Evolutionary conservation across 2,888 invertebrate species (phyloP).

Genomic region (Limnephilus rhombicus): DNA sequence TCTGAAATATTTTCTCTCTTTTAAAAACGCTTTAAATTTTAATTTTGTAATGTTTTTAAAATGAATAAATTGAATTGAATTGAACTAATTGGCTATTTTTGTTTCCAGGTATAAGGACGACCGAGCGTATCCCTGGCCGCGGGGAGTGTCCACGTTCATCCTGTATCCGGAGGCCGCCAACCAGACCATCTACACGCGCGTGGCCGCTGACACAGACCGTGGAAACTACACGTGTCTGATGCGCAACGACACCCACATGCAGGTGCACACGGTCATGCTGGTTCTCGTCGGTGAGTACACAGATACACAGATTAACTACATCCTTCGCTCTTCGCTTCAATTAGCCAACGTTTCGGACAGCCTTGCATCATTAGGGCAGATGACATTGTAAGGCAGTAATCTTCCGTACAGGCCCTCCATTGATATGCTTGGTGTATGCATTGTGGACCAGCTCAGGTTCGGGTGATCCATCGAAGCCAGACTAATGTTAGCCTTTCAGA

Average conservation of each 20-base stretch:
- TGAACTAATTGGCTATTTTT: background rate
- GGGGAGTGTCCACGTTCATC: slow-evolving; percentile 84
- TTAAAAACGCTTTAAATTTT: too few relatives aligned
- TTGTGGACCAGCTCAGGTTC: too few relatives aligned
- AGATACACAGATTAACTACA: background rate
- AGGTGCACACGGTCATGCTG: slow-evolving; percentile 81
- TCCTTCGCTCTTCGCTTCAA: background rate
- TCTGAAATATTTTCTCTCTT: too few relatives aligned
- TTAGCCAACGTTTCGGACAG: background rate
- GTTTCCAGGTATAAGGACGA: slow-evolving; percentile 87
- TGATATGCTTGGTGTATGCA: too few relatives aligned
- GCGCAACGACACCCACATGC: slow-evolving; percentile 83
- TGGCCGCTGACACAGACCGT: slow-evolving; percentile 81
- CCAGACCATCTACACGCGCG: slow-evolving; percentile 86
- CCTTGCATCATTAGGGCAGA: background rate
- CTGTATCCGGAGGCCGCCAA: slow-evolving; percentile 87
- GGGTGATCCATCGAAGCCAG: too few relatives aligned
- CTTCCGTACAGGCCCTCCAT: too few relatives aligned
- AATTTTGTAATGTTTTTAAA: too few relatives aligned
- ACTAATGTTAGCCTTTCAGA: too few relatives aligned
- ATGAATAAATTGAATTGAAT: too few relatives aligned
- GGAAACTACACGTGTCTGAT: slow-evolving; percentile 87
- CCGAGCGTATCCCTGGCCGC: slow-evolving; percentile 86
- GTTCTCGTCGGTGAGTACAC: slow-evolving; percentile 81
- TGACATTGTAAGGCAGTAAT: too few relatives aligned